Evolutionary conservation across 2,113 vertebrate species (phyloP), one percentile per base, ranked within the genome.

Genomic region (Rhadina sibilatrix): DNA sequence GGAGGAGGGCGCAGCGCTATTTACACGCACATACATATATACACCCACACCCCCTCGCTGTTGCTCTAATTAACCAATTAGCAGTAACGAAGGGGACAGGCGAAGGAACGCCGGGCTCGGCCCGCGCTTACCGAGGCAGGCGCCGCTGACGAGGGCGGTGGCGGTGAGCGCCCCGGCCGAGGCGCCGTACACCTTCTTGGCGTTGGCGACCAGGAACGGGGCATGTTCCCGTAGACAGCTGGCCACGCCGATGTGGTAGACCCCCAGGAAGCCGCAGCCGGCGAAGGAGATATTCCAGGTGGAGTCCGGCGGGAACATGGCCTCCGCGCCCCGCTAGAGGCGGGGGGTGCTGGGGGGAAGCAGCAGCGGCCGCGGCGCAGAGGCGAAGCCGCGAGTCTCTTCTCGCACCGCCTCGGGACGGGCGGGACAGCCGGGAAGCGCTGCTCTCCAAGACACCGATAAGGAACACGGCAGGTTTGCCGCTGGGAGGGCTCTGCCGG

Each of bases 281-380:
- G 99, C 99, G 93, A 99, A 99, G 38, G 99, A 99, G 94, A 99
- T 99, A 96, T 98, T 99, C 99, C 99, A 99, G 27, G 98, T 97
- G 52, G 98, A 97, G 95, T 99, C 99, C 79, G 87, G 84, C 25
- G 99, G 98, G 84, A 99, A 99, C 99, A 99, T 99, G 50, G 91
- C 97, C 96, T 54, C 83, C 66, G 70, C 61, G 50, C 93, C 72
- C 49, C 80, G 93, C 87, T 7, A 33, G 20, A 28, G 22, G 71
- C 35, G 82, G 44, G 40, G 24, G 35, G 24, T 8, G 44, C 12
- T 2, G 47, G 7, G 6, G 35, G 31, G 22, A 50, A 13, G 50
- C 81, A n/a, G 69, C 56, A n/a, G 60, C 24, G 5, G 81, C 33
- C 37, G 83, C 87, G 56, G 56, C 28, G 12, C 18, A 17, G 11